Evolutionary conservation across 2,113 vertebrate genomes (phyloP).

Genomic region (Athene cunicularia): DNA sequence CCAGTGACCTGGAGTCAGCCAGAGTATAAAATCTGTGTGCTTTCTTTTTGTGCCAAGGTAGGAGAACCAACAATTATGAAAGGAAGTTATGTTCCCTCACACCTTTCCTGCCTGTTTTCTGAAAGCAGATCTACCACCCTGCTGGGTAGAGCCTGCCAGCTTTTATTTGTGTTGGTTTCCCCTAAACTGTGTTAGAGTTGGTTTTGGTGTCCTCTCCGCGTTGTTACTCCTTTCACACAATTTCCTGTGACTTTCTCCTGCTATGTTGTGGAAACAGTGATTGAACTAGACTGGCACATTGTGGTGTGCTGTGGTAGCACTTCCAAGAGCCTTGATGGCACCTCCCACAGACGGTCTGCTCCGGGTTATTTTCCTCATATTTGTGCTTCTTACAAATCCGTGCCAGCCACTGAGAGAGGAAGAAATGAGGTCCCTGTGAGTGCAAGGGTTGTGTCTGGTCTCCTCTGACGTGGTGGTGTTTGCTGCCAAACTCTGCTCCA

Average conservation of each 20-base stretch:
- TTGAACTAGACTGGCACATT: not conserved
- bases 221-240: not conserved
- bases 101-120: constrained; percentile 61
- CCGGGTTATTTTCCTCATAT: not conserved
- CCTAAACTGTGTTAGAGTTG: not conserved
- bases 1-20: constrained; percentile 1
- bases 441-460: not conserved
- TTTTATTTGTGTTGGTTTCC: constrained; percentile 8
- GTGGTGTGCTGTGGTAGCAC: not conserved
- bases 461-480: not conserved
- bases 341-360: not conserved
- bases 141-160: not conserved
- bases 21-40: not conserved
- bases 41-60: constrained; percentile 52
- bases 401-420: not conserved
- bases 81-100: constrained; percentile 54
- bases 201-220: not conserved
- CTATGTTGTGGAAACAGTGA: not conserved
- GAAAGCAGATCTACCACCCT: constrained; percentile 20
- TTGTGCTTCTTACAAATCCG: not conserved
- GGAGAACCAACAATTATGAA: constrained; percentile 19
- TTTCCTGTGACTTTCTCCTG: not conserved
- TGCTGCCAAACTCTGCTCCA: not conserved
- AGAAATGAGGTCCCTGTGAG: not conserved
- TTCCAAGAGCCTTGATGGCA: not conserved